These are phyloP conservation scores for Phoenicopterus ruber DNA, from an alignment of 2,113 vertebrate genomes.

Conservation along the genomic window DNA sequence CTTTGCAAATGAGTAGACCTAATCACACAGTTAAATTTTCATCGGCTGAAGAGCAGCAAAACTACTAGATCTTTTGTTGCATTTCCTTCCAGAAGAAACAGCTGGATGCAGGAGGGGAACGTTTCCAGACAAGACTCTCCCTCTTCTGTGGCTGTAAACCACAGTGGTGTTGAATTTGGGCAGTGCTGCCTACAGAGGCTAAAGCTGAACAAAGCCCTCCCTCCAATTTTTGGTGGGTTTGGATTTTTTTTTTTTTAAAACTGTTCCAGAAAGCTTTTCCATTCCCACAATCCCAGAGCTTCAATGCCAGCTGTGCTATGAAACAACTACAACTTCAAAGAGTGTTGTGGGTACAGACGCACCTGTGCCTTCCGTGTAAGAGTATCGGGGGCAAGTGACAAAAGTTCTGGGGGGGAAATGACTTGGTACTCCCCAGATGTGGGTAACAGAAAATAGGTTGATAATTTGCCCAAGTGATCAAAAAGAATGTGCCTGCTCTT, in stretches of 20 bases:
- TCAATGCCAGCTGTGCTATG: background rate
- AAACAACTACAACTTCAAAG: background rate
- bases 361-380: rapidly evolving
- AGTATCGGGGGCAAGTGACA: background rate
- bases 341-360: background rate
- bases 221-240: background rate
- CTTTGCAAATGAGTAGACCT: background rate
- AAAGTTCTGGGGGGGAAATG: background rate
- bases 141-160: background rate
- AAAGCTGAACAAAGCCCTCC: background rate
- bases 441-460: background rate
- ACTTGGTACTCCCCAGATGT: background rate
- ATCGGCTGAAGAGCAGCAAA: background rate
- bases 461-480: background rate
- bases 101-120: background rate
- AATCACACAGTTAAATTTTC: background rate
- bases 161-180: background rate
- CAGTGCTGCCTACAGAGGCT: background rate
- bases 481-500: background rate
- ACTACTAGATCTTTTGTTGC: background rate
- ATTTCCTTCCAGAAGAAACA: background rate
- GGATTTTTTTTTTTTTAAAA: background rate
- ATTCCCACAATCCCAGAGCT: background rate
- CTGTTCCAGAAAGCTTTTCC: background rate
- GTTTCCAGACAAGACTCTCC: background rate